Conservation (phyloP, 2,113 vertebrate species). For the Protomyctophum bolini region DNA sequence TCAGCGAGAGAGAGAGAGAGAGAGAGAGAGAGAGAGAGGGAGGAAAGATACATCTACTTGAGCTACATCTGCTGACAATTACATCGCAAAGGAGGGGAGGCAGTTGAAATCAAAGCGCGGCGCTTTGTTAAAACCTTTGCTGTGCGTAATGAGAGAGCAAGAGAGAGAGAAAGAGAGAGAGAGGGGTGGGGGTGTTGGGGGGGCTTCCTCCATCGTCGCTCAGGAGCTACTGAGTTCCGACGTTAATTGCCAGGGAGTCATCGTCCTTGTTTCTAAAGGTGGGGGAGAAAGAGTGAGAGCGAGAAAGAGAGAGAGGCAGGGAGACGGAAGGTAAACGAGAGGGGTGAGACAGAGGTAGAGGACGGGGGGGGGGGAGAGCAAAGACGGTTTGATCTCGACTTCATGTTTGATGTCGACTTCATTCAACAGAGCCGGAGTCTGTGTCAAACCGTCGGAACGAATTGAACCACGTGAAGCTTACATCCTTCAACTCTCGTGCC, state of each 20-base stretch:
- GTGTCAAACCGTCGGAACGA: too few species aligned
- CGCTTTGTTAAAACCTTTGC: conserved; percentile 73
- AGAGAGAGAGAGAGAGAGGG: conserved; percentile 12
- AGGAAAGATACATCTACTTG: conserved; percentile 68
- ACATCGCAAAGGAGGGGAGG: conserved; percentile 45
- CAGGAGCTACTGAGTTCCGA: conserved; percentile 42
- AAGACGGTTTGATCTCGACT: neutral
- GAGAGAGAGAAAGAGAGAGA: too few species aligned
- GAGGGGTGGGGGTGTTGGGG: neutral
- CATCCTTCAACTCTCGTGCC: too few species aligned
- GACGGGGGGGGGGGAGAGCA: conserved; percentile 5
- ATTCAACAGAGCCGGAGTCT: too few species aligned
- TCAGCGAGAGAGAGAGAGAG: conserved; percentile 27
- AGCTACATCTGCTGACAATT: conserved; percentile 83
- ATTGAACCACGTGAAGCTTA: too few species aligned
- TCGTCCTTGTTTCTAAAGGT: conserved; percentile 12
- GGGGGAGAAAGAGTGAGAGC: conserved; percentile 16
- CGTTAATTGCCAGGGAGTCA: conserved; percentile 65
- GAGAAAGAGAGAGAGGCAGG: conserved; percentile 31
- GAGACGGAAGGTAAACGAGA: conserved; percentile 1
- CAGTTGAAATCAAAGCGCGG: conserved; percentile 68
- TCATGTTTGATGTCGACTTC: too few species aligned
- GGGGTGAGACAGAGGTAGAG: neutral
- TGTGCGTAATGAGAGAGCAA: conserved; percentile 68
- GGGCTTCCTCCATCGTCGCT: conserved; percentile 59